These are phyloP conservation scores for Eutolmus rufibarbis DNA, from an alignment of 2,888 invertebrate genomes.

Conservation along the genomic window DNA sequence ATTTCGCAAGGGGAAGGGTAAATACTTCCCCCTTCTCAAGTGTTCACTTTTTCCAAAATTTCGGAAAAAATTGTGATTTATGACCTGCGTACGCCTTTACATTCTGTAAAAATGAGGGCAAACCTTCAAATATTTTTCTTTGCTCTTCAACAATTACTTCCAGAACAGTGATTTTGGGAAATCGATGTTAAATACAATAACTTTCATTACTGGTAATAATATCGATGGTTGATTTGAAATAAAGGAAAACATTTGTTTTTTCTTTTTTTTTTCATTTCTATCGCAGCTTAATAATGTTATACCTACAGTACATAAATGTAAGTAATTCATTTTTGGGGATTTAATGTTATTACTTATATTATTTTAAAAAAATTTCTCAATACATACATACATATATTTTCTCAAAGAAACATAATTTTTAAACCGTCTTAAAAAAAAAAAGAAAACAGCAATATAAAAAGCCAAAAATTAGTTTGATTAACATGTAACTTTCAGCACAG, in stretches of 20 bases:
- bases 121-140: conserved; percentile 19
- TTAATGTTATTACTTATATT: too few species aligned
- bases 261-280: not conserved
- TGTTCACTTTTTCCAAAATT: conserved; percentile 20
- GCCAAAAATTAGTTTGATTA: too few species aligned
- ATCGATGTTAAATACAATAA: not conserved
- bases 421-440: too few species aligned
- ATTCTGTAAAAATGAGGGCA: conserved; percentile 7
- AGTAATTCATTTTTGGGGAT: too few species aligned
- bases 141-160: conserved; percentile 14
- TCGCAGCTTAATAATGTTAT: not conserved
- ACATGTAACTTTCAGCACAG: too few species aligned
- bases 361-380: too few species aligned
- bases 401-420: too few species aligned
- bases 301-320: too few species aligned
- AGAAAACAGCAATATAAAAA: too few species aligned
- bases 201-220: not conserved
- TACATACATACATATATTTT: too few species aligned
- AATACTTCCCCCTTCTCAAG: not conserved
- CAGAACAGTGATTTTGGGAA: conserved; percentile 5
- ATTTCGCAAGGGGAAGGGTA: not conserved
- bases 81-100: not conserved
- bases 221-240: not conserved
- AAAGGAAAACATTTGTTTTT: not conserved
- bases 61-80: conserved; percentile 32